A percentile compares a stretch with the other conserved stretches of the same genome.
Evolutionary conservation across 2,797 vertebrate species (phyloP).

Genomic region (Myotis myotis): DNA sequence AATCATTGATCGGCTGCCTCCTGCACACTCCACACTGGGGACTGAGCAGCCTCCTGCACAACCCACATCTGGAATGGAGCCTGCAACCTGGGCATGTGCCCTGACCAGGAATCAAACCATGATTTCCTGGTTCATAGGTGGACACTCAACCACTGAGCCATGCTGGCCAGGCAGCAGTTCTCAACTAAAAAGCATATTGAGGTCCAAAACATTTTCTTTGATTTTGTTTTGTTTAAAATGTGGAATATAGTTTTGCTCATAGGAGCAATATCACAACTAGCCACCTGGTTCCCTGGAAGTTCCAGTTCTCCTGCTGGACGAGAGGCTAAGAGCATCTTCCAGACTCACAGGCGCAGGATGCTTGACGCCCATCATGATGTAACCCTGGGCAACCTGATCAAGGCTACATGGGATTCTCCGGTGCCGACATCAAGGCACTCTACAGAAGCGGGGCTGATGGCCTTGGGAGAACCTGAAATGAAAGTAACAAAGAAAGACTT

Average conservation of each 20-base stretch:
- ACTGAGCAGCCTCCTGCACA: too few species aligned
- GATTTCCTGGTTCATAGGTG: too few species aligned
- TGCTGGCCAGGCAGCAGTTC: too few species aligned
- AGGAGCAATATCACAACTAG: not conserved
- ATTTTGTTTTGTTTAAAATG: constrained; percentile 28
- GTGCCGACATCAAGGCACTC: constrained; percentile 96
- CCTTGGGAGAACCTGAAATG: constrained; percentile 93
- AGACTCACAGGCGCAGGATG: constrained; percentile 95
- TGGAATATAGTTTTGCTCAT: not conserved
- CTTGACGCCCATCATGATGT: constrained; percentile 91
- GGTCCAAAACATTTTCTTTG: not conserved
- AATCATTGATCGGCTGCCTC: too few species aligned
- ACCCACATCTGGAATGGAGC: too few species aligned
- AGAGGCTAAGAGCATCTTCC: constrained; percentile 89
- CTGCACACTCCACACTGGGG: too few species aligned
- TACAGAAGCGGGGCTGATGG: constrained; percentile 96
- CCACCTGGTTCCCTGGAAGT: constrained; percentile 84
- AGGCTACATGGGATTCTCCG: constrained; percentile 97
- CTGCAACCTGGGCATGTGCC: too few species aligned
- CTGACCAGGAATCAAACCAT: too few species aligned
- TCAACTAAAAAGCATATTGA: not conserved
- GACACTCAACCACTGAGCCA: too few species aligned
- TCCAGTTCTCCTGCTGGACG: constrained; percentile 95
- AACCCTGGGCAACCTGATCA: constrained; percentile 93
- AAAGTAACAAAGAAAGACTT: constrained; percentile 99